These are phyloP conservation scores for Arrhopalites spinosus DNA, from an alignment of 2,888 invertebrate species.

Conservation along the genomic window DNA sequence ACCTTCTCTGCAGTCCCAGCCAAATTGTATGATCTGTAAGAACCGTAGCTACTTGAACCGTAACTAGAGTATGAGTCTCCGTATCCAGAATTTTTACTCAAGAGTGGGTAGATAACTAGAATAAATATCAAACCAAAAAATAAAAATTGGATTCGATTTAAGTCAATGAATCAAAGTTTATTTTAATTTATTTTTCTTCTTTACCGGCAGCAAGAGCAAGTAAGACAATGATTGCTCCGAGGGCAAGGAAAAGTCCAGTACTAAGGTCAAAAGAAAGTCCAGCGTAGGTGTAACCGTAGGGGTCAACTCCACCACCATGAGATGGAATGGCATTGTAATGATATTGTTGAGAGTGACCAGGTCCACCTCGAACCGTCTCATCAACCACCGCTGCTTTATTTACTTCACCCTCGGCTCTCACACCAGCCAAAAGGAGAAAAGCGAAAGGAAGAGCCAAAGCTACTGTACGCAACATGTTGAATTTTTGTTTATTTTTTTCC, in stretches of 20 bases:
- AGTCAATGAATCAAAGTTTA: background rate
- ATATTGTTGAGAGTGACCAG: slow-evolving; percentile 55
- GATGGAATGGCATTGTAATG: slow-evolving; percentile 56
- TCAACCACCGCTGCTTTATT: slow-evolving; percentile 46
- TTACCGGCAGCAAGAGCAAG: slow-evolving; percentile 56
- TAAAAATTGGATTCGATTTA: slow-evolving; percentile 9
- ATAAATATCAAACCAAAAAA: slow-evolving; percentile 5
- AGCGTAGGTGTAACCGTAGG: slow-evolving; percentile 56
- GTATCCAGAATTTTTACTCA: slow-evolving; percentile 56
- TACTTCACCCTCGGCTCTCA: slow-evolving; percentile 53
- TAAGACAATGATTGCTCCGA: slow-evolving; percentile 57
- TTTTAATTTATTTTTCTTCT: background rate
- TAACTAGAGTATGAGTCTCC: slow-evolving; percentile 54
- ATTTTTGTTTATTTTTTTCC: slow-evolving; percentile 12
- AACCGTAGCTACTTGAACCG: slow-evolving; percentile 52
- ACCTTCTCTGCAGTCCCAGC: slow-evolving; percentile 56
- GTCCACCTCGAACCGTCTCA: slow-evolving; percentile 52
- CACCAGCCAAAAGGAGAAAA: slow-evolving; percentile 56
- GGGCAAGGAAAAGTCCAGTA: slow-evolving; percentile 56
- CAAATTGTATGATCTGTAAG: slow-evolving; percentile 56
- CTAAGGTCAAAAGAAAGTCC: slow-evolving; percentile 55
- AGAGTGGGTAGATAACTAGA: slow-evolving; percentile 56
- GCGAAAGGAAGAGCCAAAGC: slow-evolving; percentile 55
- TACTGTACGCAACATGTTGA: slow-evolving; percentile 55
- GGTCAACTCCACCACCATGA: slow-evolving; percentile 51